phyloP scores from a whole-genome alignment of 2,888 invertebrate genomes.

The Lamellibrachia satsuma region DNA sequence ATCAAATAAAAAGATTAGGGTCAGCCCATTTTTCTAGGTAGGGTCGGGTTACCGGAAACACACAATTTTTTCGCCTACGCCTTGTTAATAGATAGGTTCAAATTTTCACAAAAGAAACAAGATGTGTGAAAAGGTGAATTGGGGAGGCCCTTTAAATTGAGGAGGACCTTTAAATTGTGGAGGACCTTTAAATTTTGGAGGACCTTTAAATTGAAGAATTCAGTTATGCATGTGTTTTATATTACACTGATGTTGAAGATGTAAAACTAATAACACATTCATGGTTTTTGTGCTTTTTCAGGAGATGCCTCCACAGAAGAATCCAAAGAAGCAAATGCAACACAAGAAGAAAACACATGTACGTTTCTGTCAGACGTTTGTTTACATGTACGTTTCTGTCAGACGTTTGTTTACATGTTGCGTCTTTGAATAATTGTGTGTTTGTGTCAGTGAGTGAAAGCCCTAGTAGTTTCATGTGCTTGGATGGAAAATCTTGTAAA shows the following conservation, averaged over 20 bases:
- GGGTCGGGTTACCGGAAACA: too few relatives aligned
- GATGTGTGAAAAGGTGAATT: too few relatives aligned
- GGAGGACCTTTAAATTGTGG: background rate
- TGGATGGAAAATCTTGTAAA: background rate
- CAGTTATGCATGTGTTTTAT: background rate
- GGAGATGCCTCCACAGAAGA: background rate
- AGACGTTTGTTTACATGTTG: too few relatives aligned
- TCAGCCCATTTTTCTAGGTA: too few relatives aligned
- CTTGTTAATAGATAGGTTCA: too few relatives aligned
- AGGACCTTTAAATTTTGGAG: background rate
- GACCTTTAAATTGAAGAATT: background rate
- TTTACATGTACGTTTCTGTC: background rate
- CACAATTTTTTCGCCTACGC: too few relatives aligned
- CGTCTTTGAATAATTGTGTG: background rate
- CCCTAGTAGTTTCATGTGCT: background rate
- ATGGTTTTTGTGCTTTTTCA: background rate
- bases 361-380: background rate
- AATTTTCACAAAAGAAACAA: too few relatives aligned
- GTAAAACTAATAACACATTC: too few relatives aligned
- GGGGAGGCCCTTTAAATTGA: too few relatives aligned
- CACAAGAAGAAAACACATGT: slow-evolving; percentile 19
- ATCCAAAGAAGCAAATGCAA: background rate
- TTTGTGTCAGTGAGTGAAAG: too few relatives aligned
- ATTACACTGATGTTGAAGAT: background rate
- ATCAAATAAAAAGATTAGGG: too few relatives aligned